Percentiles rank a stretch among this genome's conserved stretches.
Evolutionary conservation across 2,888 invertebrate genomes (phyloP).

Genomic region (Synanthedon vespiformis): DNA sequence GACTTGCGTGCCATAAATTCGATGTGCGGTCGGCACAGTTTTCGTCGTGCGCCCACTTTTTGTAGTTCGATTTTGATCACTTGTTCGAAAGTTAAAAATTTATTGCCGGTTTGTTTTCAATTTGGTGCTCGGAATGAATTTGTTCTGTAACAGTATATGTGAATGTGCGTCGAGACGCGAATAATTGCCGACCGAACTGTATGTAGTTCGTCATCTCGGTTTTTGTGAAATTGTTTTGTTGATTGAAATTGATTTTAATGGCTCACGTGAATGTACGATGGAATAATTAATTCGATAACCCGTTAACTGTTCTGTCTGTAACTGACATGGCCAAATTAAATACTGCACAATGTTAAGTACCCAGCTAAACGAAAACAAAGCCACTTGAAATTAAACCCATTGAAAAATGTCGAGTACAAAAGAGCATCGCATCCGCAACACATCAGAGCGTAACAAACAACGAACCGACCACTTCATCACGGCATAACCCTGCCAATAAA

Average conservation of each 20-base stretch:
- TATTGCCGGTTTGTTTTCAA: slow-evolving; percentile 52
- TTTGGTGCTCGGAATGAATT: slow-evolving; percentile 38
- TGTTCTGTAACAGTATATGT: neutral
- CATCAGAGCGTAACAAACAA: slow-evolving; percentile 61
- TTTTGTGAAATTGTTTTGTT: slow-evolving; percentile 4
- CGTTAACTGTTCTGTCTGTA: neutral
- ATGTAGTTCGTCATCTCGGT: slow-evolving; percentile 12
- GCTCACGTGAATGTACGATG: neutral
- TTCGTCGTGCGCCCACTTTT: slow-evolving; percentile 45
- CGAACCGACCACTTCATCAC: slow-evolving; percentile 63
- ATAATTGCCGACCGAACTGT: slow-evolving; percentile 31
- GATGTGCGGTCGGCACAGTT: slow-evolving; percentile 52
- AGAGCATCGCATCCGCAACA: slow-evolving; percentile 53
- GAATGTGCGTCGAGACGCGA: slow-evolving; percentile 16
- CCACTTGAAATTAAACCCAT: slow-evolving; percentile 40
- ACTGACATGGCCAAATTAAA: neutral
- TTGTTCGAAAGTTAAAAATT: slow-evolving; percentile 61
- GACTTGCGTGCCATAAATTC: slow-evolving; percentile 44
- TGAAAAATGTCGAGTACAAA: slow-evolving; percentile 46
- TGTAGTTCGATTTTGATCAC: slow-evolving; percentile 61
- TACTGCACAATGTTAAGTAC: slow-evolving; percentile 1
- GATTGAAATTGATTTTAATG: neutral
- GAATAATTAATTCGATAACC: neutral
- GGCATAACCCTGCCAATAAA: slow-evolving; percentile 56
- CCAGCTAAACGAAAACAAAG: slow-evolving; percentile 16